Evolutionary conservation across 2,797 vertebrate genomes (phyloP).

Genomic region (Enteromius argenteus): DNA sequence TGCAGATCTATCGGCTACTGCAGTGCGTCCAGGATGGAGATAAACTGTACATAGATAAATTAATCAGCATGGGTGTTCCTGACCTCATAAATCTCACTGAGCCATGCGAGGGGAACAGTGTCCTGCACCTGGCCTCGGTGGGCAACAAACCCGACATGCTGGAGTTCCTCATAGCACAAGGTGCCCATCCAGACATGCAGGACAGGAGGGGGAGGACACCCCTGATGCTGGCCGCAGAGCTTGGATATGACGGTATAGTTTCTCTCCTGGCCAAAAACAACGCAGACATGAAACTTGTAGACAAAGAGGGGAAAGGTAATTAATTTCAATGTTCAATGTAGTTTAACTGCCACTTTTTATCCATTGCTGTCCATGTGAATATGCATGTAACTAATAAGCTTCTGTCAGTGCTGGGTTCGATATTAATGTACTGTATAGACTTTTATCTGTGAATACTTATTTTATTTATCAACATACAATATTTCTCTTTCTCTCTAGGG

Average conservation of each 20-base stretch:
- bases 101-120: constrained; percentile 81
- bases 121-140: constrained; percentile 83
- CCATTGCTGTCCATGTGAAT: not conserved
- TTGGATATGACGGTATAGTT: constrained; percentile 83
- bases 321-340: not conserved
- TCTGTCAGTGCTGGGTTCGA: not conserved
- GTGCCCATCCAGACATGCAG: constrained; percentile 83
- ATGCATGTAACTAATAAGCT: not conserved
- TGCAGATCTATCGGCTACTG: constrained; percentile 91
- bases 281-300: constrained; percentile 83
- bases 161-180: constrained; percentile 82
- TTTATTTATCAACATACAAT: constrained; percentile 69
- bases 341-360: not conserved
- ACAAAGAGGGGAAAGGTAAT: constrained; percentile 89
- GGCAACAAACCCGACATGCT: constrained; percentile 85
- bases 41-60: constrained; percentile 83
- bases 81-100: constrained; percentile 89
- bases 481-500: constrained; percentile 47
- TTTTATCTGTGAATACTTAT: not conserved
- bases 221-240: constrained; percentile 87
- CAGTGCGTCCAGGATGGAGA: constrained; percentile 83
- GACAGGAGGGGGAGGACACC: constrained; percentile 85
- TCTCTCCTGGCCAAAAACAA: constrained; percentile 79
- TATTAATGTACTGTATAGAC: not conserved
- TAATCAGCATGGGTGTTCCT: constrained; percentile 81